Evolutionary conservation across 1,140 invertebrate genomes (phyloP).

Genomic region (Pantala flavescens): DNA sequence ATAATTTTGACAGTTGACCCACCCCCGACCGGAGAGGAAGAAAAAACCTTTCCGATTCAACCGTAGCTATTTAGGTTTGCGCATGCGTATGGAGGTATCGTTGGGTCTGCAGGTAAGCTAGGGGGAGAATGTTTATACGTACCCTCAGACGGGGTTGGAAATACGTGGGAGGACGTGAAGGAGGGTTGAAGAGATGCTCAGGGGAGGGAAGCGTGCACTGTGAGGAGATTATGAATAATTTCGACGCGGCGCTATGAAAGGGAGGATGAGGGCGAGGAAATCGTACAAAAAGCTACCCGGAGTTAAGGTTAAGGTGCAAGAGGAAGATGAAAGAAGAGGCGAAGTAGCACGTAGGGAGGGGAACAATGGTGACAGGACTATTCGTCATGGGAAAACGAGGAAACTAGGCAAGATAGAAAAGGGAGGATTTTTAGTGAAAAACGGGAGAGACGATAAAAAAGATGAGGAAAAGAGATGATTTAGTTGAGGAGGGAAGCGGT

Average conservation of each 20-base stretch:
- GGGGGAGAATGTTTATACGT: neutral
- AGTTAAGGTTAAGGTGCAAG: neutral
- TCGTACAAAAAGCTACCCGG: neutral
- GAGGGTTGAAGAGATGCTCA: neutral
- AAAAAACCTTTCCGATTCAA: neutral
- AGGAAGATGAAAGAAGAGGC: neutral
- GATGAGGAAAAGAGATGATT: neutral
- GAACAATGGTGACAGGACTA: neutral
- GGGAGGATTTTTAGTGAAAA: neutral
- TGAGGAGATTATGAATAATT: neutral
- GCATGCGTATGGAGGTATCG: neutral
- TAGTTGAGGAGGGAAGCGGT: neutral
- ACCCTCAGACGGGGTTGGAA: neutral
- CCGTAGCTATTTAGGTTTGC: neutral
- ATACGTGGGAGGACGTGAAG: neutral
- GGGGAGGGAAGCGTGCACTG: neutral
- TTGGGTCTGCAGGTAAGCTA: neutral
- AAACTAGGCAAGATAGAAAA: neutral
- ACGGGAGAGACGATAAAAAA: neutral
- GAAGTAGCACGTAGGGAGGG: neutral
- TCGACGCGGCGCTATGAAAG: neutral
- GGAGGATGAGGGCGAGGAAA: neutral
- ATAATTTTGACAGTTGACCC: neutral
- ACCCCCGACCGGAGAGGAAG: neutral
- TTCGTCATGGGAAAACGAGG: neutral